Base-by-base conservation (phyloP, 2,888 invertebrate genomes). In the Octonoba sinensis region DNA sequence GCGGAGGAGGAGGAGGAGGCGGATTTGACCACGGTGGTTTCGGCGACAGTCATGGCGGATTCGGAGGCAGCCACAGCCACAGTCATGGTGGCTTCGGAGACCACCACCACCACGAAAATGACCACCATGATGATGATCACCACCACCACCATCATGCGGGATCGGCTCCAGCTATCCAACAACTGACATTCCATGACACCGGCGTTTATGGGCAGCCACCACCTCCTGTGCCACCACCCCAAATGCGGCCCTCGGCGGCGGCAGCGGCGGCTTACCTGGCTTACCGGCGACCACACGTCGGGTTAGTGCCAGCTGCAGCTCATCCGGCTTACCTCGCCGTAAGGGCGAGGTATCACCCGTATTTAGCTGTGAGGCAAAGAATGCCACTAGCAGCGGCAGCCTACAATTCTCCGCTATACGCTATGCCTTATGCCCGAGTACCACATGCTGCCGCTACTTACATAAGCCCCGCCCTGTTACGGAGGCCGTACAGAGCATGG, bases 121-220 rank as follows among this genome's bases (percentile, higher is more conserved):
- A 22, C 8, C 24, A 22, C 47, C 65, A 66, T 3, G 36, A 66
- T 16, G 74, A 75, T 16, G 51, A 36, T 6, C 44, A 44, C 3
- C 54, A 24, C n/a, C 27, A 20, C 16, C 62, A 59, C 46, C 59
- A 51, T 36, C 62, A 57, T 3, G 22, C 65, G 6, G 49, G 66
- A 1, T 51, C 72, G 0, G 16, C 60, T 3, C 20, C 75, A 4
- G 51, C 24, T 13, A 76, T 82, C 0, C 76, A 82, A 27, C 82
- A 82, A 8, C 59, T 76, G 8, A 27, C 76, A n/a, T 82, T 82
- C 56, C 76, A 75, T 11, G 82, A 82, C 76, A 24, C 56, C 3
- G 76, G 82, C 1, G 46, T 82, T 2, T 82, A 71, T 22, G 51
- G 57, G 0, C 47, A 24, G 12, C 69, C 81, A 0, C 27, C 18